Base-by-base conservation (phyloP, 1,140 invertebrate genomes). In the Drosophila sproati region DNA sequence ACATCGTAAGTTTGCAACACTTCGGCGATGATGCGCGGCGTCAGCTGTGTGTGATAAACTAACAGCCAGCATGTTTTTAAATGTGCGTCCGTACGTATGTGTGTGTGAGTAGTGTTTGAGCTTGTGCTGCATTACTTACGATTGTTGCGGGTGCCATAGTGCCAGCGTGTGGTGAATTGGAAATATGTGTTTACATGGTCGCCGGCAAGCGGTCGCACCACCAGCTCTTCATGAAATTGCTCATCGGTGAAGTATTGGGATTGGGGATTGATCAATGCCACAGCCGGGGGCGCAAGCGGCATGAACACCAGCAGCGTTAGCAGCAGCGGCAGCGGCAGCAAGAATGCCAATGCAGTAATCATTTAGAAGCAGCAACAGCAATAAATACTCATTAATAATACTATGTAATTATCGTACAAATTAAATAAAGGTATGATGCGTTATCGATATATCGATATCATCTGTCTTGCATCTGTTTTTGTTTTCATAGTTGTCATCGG, bases 1-100 rank as follows among this genome's bases (percentile, higher is more conserved):
- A 99, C 95, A 90, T 96, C 94, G 91, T 98, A 97, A 12, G 96
- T 94, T 61, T 95, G 94, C 79, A 99, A 94, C n/a, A 99, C 96
- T 94, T 99, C 98, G 37, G 96, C 96, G 50, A 99, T 93, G 1
- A 97, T 95, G 82, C 97, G 95, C 12, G 98, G 98, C 93, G 99
- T 98, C 54, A 99, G 93, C 83, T 96, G 95, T 51, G 96, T 97
- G 93, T 98, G 97, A 88, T 95, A 94, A 92, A 95, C 96, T 97
- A 77, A 69, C 94, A 95, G 41, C 57, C 41, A 41, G 56, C 32
- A 34, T 57, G 6, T 48, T 37, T 12, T 41, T 10, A 2, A 70
- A 41, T 45, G 28, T 20, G 10, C 5, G 29, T 5, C 10, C 3
- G 2, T 32, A 20, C n/a, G 8, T 10, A 4, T 41, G 5, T 3